Base-by-base conservation (phyloP, 2,797 vertebrate genomes). In the Enteromius fasciolatus region DNA sequence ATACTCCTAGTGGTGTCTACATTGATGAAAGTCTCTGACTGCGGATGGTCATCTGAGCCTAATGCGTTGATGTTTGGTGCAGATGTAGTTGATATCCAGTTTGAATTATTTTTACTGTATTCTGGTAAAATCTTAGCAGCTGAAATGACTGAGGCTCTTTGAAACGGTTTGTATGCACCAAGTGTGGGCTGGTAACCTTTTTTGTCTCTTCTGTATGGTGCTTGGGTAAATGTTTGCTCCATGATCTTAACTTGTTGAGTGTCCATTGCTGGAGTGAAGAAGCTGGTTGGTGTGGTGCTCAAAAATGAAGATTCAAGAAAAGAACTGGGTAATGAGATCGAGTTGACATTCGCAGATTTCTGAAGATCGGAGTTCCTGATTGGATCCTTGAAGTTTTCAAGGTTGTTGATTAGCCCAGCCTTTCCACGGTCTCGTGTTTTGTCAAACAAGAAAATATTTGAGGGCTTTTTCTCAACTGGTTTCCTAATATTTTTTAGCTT, bases 361-460 rank as follows among this genome's bases (percentile, higher is more conserved):
- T 52, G 31, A 12, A 41, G 25, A 39, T 83, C 20, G 3, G 14
- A 44, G n/a, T 36, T 54, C 74, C 14, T 48, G 23, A 25, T 23
- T 14, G 48, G 57, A 15, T 66, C 18, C 39, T 52, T 39, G 23
- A n/a, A 5, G 28, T 25, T 68, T 63, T 69, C 66, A 12, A 41
- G 17, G 76, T 79, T 70, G 9, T 23, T 74, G 23, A 57, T 23
- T 61, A 70, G 52, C n/a, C 80, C 64, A 66, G 61, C 28, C 14
- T 2, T 48, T 64, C 11, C 7, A 14, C 20, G 36, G 63, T 73
- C 41, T 72, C n/a, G 63, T 20, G 39, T 44, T 52, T 68, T 80
- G 50, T 83, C 82, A 67, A 59, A 57, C 87, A 33, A 76, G 9
- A n/a, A 9, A 5, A 57, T 84, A 52, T 84, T 86, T 28, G 25